Evolutionary conservation across 2,888 invertebrate genomes (phyloP).

Genomic region (Anoplius nigerrimus): DNA sequence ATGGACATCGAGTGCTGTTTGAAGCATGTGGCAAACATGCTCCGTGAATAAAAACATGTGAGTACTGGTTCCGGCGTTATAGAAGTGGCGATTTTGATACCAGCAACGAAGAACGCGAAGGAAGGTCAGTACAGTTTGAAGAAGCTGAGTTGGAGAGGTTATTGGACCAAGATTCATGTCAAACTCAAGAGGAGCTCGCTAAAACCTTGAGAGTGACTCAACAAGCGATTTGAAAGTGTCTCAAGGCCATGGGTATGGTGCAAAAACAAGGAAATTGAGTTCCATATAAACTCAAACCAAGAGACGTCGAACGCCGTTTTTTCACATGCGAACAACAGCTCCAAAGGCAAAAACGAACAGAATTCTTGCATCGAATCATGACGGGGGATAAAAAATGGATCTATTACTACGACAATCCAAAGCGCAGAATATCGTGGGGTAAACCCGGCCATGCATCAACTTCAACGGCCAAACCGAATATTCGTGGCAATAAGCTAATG

Average conservation of each 20-base stretch:
- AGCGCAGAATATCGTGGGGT: slow-evolving; percentile 49
- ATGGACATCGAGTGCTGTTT: too few species aligned
- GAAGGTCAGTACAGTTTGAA: too few species aligned
- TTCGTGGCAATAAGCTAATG: too few species aligned
- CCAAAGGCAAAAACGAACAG: slow-evolving; percentile 32
- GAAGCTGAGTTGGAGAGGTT: slow-evolving; percentile 1
- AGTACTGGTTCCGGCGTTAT: slow-evolving; percentile 12
- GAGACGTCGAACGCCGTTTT: slow-evolving; percentile 26
- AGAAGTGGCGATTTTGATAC: too few species aligned
- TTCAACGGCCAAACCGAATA: too few species aligned
- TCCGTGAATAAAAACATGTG: slow-evolving; percentile 3
- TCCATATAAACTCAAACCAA: slow-evolving; percentile 8
- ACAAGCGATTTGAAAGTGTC: background rate
- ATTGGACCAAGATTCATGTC: background rate
- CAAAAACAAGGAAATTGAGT: background rate
- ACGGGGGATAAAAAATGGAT: slow-evolving; percentile 36
- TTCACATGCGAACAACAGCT: slow-evolving; percentile 29
- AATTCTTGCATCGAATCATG: slow-evolving; percentile 35
- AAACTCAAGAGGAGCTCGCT: background rate
- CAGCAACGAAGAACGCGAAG: too few species aligned
- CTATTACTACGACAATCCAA: slow-evolving; percentile 31
- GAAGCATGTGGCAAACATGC: slow-evolving; percentile 9
- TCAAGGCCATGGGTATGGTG: background rate
- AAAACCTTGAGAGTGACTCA: too few species aligned
- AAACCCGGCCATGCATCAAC: slow-evolving; percentile 44